These are phyloP conservation scores for Zeugodacus cucurbitae DNA, from an alignment of 1,140 invertebrate species.

Conservation along the genomic window DNA sequence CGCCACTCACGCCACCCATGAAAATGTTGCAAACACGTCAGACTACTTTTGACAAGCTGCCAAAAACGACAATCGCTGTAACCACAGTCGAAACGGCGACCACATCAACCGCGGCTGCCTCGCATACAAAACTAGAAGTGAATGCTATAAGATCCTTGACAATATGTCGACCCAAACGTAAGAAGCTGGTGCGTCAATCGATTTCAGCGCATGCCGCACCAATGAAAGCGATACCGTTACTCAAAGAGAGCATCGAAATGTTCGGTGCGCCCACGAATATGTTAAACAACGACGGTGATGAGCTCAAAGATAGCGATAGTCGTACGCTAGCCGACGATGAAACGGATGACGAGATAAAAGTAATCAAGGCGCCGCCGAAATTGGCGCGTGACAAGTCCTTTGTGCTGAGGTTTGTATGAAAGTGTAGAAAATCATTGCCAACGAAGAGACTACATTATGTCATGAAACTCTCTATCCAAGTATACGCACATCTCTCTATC, in stretches of 20 bases:
- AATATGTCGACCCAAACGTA: slow-evolving; percentile 41
- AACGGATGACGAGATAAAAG: slow-evolving; percentile 41
- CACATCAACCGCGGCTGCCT: not conserved
- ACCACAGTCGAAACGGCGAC: slow-evolving; percentile 1
- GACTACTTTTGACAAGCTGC: slow-evolving; percentile 21
- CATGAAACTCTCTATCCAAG: not conserved
- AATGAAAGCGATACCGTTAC: slow-evolving; percentile 38
- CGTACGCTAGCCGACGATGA: not conserved
- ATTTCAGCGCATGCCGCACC: not conserved
- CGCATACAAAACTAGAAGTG: slow-evolving; percentile 18
- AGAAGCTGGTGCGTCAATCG: slow-evolving; percentile 11
- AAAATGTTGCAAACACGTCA: slow-evolving; percentile 40
- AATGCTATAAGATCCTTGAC: slow-evolving; percentile 16
- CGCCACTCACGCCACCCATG: not conserved
- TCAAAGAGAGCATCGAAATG: slow-evolving; percentile 33
- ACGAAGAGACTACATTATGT: not conserved
- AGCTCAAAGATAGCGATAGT: not conserved
- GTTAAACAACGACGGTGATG: not conserved
- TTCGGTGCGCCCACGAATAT: not conserved
- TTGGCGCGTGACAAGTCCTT: slow-evolving; percentile 42
- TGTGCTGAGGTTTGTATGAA: slow-evolving; percentile 42
- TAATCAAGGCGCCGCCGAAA: slow-evolving; percentile 40
- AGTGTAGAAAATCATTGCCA: not conserved
- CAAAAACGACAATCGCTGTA: not conserved
- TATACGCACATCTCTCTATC: not conserved